phyloP scores from a whole-genome alignment of 2,888 invertebrate genomes.

The Pheosia gnoma region DNA sequence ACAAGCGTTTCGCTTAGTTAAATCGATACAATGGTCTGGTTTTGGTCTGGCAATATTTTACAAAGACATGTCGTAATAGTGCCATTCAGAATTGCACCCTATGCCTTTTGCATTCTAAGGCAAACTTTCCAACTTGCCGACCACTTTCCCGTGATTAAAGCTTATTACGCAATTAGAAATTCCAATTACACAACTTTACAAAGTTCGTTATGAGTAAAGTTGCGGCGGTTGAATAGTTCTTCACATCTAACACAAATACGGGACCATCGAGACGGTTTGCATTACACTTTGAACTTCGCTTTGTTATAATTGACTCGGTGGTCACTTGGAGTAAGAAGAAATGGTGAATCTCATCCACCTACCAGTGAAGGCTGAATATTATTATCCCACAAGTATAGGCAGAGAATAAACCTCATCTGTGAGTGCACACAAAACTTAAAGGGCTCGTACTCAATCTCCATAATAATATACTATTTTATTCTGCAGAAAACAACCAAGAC shows the following conservation, averaged over 20 bases:
- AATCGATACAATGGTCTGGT: too few relatives aligned
- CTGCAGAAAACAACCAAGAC: too few relatives aligned
- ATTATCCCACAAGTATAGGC: too few relatives aligned
- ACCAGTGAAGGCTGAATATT: too few relatives aligned
- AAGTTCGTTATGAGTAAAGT: constrained; percentile 40
- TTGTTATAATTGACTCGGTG: constrained; percentile 23
- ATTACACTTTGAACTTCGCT: constrained; percentile 31
- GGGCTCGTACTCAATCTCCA: too few relatives aligned
- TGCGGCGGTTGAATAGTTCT: constrained; percentile 33
- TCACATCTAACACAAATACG: constrained; percentile 36
- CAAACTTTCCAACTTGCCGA: background rate
- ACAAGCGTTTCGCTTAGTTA: too few relatives aligned
- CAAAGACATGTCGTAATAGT: background rate
- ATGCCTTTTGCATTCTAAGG: background rate
- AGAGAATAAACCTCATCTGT: too few relatives aligned
- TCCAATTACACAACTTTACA: constrained; percentile 23
- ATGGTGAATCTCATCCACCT: too few relatives aligned
- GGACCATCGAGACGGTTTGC: constrained; percentile 23
- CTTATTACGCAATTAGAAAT: constrained; percentile 31
- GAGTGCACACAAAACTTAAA: too few relatives aligned
- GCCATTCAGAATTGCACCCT: background rate
- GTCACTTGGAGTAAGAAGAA: background rate
- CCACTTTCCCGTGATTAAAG: constrained; percentile 6
- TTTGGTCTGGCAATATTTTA: too few relatives aligned
- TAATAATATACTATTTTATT: too few relatives aligned